Percentiles rank a stretch among this genome's conserved stretches.
Evolutionary conservation across 1,140 invertebrate genomes (phyloP).

Genomic region (Daktulosphaira vitifoliae): DNA sequence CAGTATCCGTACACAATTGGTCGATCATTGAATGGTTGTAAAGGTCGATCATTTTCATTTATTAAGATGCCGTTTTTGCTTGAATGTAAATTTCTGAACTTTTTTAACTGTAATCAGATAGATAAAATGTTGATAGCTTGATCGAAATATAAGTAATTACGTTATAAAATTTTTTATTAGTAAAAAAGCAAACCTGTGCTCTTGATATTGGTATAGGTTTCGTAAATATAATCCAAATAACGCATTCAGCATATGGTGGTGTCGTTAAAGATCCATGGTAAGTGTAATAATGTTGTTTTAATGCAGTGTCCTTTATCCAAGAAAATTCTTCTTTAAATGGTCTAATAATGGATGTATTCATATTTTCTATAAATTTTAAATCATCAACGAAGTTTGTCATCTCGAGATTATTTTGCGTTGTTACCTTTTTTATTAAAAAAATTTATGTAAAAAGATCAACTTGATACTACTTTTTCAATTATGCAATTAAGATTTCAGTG

Average conservation of each 20-base stretch:
- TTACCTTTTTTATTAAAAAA: conserved; percentile 7
- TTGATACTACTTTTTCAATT: too few species aligned
- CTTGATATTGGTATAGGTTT: conserved; percentile 23
- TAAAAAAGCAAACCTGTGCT: not conserved
- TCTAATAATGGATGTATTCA: not conserved
- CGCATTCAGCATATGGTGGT: conserved; percentile 58
- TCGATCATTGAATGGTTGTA: conserved; percentile 30
- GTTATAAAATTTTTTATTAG: not conserved
- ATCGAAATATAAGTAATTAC: not conserved
- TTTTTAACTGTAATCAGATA: conserved; percentile 4
- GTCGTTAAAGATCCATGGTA: conserved; percentile 65
- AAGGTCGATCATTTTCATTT: conserved; percentile 12
- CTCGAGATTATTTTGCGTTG: not conserved
- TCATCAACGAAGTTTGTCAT: conserved; percentile 12
- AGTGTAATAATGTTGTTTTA: conserved; percentile 47
- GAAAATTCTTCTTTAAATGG: conserved; percentile 5
- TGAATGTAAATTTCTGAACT: conserved; percentile 18
- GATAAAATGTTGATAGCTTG: not conserved
- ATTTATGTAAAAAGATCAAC: not conserved
- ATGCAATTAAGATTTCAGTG: too few species aligned
- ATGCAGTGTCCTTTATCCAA: not conserved
- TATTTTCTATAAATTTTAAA: not conserved
- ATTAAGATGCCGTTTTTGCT: not conserved
- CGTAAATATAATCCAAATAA: conserved; percentile 57
- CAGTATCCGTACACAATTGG: conserved; percentile 9